These are phyloP conservation scores for Pandemis heparana DNA, from an alignment of 2,888 invertebrate genomes.

Conservation along the genomic window DNA sequence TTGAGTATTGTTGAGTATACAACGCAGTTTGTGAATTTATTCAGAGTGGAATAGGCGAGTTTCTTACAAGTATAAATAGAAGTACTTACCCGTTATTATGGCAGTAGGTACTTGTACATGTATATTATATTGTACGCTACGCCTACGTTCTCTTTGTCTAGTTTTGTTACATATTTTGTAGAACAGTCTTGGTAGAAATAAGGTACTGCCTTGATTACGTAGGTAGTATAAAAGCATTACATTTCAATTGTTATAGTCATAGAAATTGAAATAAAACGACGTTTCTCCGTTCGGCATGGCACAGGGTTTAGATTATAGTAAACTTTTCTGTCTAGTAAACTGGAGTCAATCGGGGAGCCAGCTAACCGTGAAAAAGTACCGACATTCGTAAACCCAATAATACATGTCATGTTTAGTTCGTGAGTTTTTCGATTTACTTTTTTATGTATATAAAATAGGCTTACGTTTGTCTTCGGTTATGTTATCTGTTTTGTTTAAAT, in stretches of 20 bases:
- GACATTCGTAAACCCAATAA: neutral
- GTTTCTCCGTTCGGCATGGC: neutral
- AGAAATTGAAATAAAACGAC: neutral
- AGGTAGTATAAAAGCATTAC: neutral
- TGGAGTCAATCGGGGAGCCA: neutral
- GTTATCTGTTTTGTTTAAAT: neutral
- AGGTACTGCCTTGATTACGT: neutral
- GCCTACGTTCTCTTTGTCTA: too few relatives aligned
- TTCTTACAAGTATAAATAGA: too few relatives aligned
- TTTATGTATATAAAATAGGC: too few relatives aligned
- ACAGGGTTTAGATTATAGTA: neutral
- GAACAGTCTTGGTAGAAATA: too few relatives aligned
- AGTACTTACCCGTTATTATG: too few relatives aligned
- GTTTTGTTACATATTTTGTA: too few relatives aligned
- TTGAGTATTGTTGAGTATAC: neutral
- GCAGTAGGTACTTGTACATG: too few relatives aligned
- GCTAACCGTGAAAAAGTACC: conserved; percentile 1
- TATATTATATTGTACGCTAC: too few relatives aligned
- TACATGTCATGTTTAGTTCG: neutral
- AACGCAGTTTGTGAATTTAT: neutral
- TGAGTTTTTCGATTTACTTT: neutral
- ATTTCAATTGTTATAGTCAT: neutral
- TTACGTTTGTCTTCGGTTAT: too few relatives aligned
- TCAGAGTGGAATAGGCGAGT: neutral
- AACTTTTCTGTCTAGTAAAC: conserved; percentile 2